A percentile compares a stretch with the other conserved stretches of the same genome.
Evolutionary conservation across 2,113 vertebrate genomes (phyloP).

Genomic region (Esox niger): DNA sequence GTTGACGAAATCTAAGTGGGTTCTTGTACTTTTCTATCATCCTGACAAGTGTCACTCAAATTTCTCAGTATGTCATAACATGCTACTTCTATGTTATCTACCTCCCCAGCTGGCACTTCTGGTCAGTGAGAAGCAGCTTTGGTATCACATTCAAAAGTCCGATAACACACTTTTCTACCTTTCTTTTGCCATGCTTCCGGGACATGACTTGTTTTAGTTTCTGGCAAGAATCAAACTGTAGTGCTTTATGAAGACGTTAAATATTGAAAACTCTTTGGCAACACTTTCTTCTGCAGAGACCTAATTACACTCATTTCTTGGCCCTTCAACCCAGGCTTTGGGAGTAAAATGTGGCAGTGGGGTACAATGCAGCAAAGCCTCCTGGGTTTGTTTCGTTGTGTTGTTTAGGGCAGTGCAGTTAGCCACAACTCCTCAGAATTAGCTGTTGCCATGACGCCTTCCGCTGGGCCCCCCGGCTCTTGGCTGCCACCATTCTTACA

Average conservation of each 20-base stretch:
- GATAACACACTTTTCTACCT: background rate
- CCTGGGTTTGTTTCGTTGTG: background rate
- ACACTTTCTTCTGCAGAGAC: background rate
- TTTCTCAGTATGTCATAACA: background rate
- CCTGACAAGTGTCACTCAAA: background rate
- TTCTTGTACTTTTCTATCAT: background rate
- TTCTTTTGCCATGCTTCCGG: background rate
- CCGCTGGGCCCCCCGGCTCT: background rate
- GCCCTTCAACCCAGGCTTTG: background rate
- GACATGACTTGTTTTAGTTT: background rate
- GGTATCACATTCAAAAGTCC: background rate
- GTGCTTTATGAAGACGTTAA: too few species aligned
- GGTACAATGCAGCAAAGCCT: background rate
- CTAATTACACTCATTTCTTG: background rate
- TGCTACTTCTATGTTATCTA: too few species aligned
- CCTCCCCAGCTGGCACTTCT: too few species aligned
- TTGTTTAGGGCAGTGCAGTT: background rate
- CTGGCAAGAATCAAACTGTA: too few species aligned
- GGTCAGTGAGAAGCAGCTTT: background rate
- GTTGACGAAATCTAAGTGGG: background rate
- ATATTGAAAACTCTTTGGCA: background rate
- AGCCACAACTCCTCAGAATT: background rate
- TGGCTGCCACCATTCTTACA: background rate
- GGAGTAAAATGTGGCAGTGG: background rate
- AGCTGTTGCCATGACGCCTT: slow-evolving; percentile 3